Conservation (phyloP, 1,140 invertebrate species). For the Drosophila asahinai region DNA sequence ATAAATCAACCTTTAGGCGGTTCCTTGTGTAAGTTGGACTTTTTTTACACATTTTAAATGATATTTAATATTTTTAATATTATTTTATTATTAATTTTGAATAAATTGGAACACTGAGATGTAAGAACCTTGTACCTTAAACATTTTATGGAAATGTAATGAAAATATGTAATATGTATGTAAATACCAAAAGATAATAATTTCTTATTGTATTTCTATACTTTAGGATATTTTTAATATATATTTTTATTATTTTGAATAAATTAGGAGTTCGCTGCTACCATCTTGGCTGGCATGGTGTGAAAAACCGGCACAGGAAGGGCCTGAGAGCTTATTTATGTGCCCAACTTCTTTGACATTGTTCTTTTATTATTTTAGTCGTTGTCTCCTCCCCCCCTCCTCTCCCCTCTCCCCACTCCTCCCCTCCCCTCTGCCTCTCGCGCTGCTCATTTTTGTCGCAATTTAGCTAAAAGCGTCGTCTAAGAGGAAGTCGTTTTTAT, state of each 20-base stretch:
- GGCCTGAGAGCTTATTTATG: slow-evolving; percentile 72
- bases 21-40: no score
- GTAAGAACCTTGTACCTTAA: no score
- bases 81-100: no score
- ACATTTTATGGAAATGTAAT: no score
- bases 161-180: no score
- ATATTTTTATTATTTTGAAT: background rate
- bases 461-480: slow-evolving; percentile 83
- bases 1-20: no score
- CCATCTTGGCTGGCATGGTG: background rate
- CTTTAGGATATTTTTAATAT: background rate
- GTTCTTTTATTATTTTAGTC: slow-evolving; percentile 83
- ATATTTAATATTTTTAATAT: no score
- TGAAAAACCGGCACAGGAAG: slow-evolving; percentile 14
- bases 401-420: background rate
- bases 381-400: slow-evolving; percentile 17
- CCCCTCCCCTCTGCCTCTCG: background rate
- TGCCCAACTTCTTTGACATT: slow-evolving; percentile 75
- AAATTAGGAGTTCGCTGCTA: background rate
- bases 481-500: slow-evolving; percentile 81
- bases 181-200: no score
- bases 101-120: no score
- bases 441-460: slow-evolving; percentile 80
- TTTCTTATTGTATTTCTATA: no score
- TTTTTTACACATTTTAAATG: no score